A percentile compares a stretch with the other conserved stretches of the same genome.
Evolutionary conservation across 2,888 invertebrate genomes (phyloP).

Genomic region (Cryptus armator): DNA sequence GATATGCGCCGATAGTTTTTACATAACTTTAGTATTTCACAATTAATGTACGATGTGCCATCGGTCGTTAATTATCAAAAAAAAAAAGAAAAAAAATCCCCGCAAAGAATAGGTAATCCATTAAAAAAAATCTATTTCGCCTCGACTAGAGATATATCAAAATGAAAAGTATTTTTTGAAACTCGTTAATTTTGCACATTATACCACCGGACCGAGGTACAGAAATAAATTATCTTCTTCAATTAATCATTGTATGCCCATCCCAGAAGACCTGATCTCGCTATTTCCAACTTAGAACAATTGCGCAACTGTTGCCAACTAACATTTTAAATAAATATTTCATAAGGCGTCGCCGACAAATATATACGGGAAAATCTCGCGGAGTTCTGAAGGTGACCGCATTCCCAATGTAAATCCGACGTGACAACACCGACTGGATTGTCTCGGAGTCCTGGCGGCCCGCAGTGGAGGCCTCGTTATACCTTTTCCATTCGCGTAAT

Average conservation of each 20-base stretch:
- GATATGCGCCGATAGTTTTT: too few species aligned
- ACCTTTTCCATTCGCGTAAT: slow-evolving; percentile 52
- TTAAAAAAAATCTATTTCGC: background rate
- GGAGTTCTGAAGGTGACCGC: background rate
- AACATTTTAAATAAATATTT: background rate
- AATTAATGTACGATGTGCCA: background rate
- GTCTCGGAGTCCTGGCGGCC: slow-evolving; percentile 9
- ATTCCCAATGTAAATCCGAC: slow-evolving; percentile 6
- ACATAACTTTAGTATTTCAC: too few species aligned
- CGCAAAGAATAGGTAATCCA: background rate
- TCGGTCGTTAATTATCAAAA: background rate
- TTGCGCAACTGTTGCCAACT: background rate
- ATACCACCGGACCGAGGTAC: background rate
- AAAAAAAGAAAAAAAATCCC: background rate
- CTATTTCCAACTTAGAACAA: background rate
- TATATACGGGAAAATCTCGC: background rate
- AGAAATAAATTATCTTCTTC: background rate
- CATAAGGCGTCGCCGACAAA: background rate
- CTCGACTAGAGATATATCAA: background rate
- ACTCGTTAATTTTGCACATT: slow-evolving; percentile 17
- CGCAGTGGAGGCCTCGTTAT: slow-evolving; percentile 34
- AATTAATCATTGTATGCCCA: too few species aligned
- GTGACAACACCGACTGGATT: slow-evolving; percentile 13
- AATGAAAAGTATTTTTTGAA: slow-evolving; percentile 6
- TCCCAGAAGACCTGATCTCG: background rate